phyloP scores from a whole-genome alignment of 2,888 invertebrate genomes.

The Leptothorax acervorum region DNA sequence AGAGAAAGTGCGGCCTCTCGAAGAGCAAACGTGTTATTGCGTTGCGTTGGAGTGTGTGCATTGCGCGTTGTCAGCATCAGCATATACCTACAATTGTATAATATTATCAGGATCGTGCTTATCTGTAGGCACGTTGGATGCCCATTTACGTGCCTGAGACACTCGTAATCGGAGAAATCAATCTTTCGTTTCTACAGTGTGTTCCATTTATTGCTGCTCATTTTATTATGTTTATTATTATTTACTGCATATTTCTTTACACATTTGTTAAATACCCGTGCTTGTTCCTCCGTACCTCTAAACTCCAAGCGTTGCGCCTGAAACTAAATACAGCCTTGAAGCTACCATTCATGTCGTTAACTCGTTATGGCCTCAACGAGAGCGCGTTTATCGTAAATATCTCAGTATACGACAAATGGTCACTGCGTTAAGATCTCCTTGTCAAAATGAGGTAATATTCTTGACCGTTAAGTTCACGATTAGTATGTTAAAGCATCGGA shows the following conservation, averaged over 20 bases:
- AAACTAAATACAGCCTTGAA: neutral
- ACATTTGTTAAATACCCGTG: neutral
- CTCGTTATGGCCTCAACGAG: neutral
- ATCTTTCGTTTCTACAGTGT: neutral
- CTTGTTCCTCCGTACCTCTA: neutral
- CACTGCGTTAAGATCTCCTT: neutral
- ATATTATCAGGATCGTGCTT: slow-evolving; percentile 2
- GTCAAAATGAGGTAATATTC: no score
- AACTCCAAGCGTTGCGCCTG: neutral
- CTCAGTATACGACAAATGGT: neutral
- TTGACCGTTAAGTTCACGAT: neutral
- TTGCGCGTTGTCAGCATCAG: neutral
- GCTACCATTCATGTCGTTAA: neutral
- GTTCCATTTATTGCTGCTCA: neutral
- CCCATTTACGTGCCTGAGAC: neutral
- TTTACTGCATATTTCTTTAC: neutral
- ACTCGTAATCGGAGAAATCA: neutral
- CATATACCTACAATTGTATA: neutral
- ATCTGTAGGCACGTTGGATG: neutral
- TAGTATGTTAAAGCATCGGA: neutral
- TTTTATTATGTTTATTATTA: neutral
- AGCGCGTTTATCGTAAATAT: neutral
- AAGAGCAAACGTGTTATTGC: neutral
- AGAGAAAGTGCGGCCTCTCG: neutral
- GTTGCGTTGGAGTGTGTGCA: neutral